Conservation (phyloP, 2,797 vertebrate genomes). For the Hyperoplus lanceolatus region DNA sequence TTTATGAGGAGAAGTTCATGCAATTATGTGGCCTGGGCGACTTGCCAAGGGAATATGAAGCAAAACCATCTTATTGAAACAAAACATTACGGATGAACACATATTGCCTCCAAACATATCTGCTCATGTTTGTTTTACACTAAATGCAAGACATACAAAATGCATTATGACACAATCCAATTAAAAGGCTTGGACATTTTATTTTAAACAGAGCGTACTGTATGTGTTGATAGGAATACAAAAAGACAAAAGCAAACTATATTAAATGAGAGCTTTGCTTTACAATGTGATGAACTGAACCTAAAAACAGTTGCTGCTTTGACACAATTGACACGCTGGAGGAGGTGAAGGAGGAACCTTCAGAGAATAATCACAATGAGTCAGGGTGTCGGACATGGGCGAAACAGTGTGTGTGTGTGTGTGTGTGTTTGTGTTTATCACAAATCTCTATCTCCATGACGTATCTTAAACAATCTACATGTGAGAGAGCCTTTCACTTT, state of each 20-base stretch:
- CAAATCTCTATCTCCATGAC: background rate
- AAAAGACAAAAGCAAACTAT: background rate
- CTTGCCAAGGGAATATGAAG: conserved; percentile 22
- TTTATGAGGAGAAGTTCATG: conserved; percentile 16
- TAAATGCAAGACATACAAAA: background rate
- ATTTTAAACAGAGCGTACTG: conserved; percentile 5
- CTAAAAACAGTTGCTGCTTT: background rate
- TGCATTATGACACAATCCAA: background rate
- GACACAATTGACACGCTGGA: conserved; percentile 1
- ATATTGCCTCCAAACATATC: background rate
- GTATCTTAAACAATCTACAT: background rate
- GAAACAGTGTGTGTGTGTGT: background rate
- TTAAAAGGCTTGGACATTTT: background rate
- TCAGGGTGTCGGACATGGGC: background rate
- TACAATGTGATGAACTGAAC: background rate
- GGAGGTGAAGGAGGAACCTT: conserved; percentile 9
- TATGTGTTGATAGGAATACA: background rate
- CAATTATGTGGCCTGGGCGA: conserved; percentile 4
- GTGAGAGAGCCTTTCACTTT: too few species aligned
- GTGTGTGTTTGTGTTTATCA: conserved; percentile 1
- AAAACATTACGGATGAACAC: conserved; percentile 11
- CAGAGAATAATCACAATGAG: conserved; percentile 1
- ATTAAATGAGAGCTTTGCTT: background rate
- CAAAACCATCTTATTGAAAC: conserved; percentile 28
- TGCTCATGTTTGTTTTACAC: conserved; percentile 2